A percentile compares a stretch with the other conserved stretches of the same genome.
phyloP scores from a whole-genome alignment of 2,797 vertebrate species.

The Gorsachius magnificus region DNA sequence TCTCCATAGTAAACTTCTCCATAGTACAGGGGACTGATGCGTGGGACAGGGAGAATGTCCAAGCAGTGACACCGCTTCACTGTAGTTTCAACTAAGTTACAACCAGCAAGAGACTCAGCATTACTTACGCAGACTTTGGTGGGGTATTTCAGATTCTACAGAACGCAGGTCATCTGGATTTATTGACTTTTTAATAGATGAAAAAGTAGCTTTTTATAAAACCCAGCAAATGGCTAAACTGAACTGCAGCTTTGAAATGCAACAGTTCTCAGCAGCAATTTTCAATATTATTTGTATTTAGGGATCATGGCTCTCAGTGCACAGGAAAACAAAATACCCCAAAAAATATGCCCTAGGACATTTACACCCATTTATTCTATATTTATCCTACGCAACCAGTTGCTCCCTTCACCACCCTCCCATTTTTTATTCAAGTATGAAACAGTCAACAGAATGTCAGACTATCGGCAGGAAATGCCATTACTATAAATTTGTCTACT shows the following conservation, averaged over 20 bases:
- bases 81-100: neutral
- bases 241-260: neutral
- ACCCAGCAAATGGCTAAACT: neutral
- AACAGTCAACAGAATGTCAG: neutral
- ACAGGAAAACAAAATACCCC: neutral
- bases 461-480: neutral
- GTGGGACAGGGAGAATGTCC: neutral
- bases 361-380: neutral
- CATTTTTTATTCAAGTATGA: neutral
- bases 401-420: neutral
- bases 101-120: neutral
- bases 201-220: constrained; percentile 2
- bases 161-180: neutral
- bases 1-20: neutral
- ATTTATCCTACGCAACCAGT: neutral
- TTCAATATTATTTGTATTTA: neutral
- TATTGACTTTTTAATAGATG: neutral
- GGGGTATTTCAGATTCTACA: neutral
- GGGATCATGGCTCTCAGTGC: neutral
- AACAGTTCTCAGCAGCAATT: neutral
- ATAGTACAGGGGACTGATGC: neutral
- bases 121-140: neutral
- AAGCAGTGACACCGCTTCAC: neutral
- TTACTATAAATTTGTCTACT: neutral
- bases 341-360: neutral